Conservation (phyloP, 2,113 vertebrate species). For the Sylvilagus bachmani region DNA sequence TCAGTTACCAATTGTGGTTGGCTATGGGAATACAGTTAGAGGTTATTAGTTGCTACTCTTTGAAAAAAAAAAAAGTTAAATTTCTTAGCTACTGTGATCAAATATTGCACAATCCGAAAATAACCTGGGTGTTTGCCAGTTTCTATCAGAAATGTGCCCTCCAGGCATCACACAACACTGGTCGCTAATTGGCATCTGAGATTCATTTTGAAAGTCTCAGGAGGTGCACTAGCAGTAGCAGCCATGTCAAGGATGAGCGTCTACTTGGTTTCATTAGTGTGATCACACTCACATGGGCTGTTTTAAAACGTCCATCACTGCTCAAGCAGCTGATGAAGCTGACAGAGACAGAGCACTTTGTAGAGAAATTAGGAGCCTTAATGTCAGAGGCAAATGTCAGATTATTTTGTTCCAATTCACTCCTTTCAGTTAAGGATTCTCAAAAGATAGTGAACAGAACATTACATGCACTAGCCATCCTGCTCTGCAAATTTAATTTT, state of each 20-base stretch:
- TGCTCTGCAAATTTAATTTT: conserved; percentile 14
- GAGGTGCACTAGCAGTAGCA: not conserved
- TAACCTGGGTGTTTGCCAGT: not conserved
- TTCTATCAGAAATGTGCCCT: conserved; percentile 50
- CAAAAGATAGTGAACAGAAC: not conserved
- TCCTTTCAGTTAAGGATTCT: conserved; percentile 34
- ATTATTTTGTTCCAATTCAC: conserved; percentile 45
- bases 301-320: conserved; percentile 8
- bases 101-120: conserved; percentile 32
- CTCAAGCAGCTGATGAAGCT: not conserved
- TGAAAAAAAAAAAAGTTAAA: not conserved
- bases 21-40: not conserved
- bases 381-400: conserved; percentile 52
- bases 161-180: not conserved
- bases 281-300: conserved; percentile 31
- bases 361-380: conserved; percentile 18
- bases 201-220: conserved; percentile 50
- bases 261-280: conserved; percentile 46
- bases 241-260: not conserved
- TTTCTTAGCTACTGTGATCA: conserved; percentile 1
- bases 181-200: conserved; percentile 71
- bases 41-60: not conserved
- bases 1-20: not conserved
- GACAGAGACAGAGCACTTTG: not conserved
- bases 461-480: not conserved